A percentile compares a stretch with the other conserved stretches of the same genome.
Evolutionary conservation across 2,113 vertebrate genomes (phyloP).

Genomic region (Eretmochelys imbricata): DNA sequence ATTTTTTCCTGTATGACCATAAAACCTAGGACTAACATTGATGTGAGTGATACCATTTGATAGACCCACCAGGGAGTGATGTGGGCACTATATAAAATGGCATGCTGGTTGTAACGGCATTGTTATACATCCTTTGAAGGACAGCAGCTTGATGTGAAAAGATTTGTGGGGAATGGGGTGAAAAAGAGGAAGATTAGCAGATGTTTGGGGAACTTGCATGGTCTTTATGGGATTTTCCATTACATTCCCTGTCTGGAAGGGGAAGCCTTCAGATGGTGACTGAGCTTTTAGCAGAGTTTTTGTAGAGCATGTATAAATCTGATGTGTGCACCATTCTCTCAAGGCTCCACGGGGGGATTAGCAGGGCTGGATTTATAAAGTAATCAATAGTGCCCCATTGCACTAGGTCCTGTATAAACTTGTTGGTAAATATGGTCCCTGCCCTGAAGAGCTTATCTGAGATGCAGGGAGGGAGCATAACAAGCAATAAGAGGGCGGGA

Average conservation of each 20-base stretch:
- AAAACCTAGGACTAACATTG: background rate
- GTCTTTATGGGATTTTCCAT: background rate
- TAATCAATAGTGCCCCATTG: background rate
- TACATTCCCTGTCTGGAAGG: background rate
- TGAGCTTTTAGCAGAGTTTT: background rate
- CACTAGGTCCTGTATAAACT: background rate
- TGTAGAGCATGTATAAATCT: background rate
- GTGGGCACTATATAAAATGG: background rate
- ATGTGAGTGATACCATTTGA: background rate
- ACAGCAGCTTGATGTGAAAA: background rate
- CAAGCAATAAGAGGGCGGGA: background rate
- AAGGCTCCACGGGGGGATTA: background rate
- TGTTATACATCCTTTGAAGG: background rate
- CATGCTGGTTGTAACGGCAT: rapidly evolving
- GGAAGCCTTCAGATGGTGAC: background rate
- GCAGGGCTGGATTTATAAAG: rapidly evolving
- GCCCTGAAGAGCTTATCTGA: background rate
- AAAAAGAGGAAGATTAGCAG: background rate
- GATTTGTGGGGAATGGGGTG: background rate
- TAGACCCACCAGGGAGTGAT: background rate
- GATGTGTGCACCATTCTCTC: rapidly evolving
- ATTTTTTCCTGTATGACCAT: background rate
- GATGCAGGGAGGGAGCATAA: background rate
- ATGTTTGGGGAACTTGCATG: background rate
- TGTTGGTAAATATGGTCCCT: background rate